A percentile compares a stretch with the other conserved stretches of the same genome.
These are phyloP conservation scores for Tenthredo distinguenda DNA, from an alignment of 2,888 invertebrate species.

Conservation along the genomic window DNA sequence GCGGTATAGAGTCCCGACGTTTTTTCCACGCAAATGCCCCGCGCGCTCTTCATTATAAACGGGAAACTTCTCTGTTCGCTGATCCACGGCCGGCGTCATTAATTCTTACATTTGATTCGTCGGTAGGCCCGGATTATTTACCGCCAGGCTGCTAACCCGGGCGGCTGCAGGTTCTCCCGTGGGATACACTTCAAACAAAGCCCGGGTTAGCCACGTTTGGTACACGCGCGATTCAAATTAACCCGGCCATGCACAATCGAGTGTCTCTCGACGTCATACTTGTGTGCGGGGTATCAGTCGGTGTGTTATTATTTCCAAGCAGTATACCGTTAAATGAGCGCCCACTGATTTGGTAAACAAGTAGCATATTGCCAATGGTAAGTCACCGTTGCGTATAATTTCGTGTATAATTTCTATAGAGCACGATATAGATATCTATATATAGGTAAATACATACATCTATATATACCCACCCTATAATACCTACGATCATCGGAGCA, in stretches of 20 bases:
- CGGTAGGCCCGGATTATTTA: not conserved
- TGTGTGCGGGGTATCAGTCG: not conserved
- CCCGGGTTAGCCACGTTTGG: constrained; percentile 23
- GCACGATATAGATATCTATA: not conserved
- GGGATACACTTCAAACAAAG: constrained; percentile 40
- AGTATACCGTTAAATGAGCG: constrained; percentile 32
- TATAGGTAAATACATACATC: not conserved
- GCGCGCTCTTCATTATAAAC: not conserved
- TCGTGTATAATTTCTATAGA: constrained; percentile 8
- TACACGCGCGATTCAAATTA: constrained; percentile 35
- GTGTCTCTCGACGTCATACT: constrained; percentile 64
- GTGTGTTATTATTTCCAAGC: constrained; percentile 23
- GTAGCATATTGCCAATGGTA: constrained; percentile 76
- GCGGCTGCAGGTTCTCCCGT: constrained; percentile 18
- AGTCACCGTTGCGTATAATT: constrained; percentile 68
- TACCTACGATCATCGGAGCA: not conserved
- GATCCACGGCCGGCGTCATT: not conserved
- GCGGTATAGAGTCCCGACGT: not conserved
- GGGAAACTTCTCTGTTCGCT: not conserved
- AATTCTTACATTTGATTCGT: constrained; percentile 8
- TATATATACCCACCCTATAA: not conserved
- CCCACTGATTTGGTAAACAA: constrained; percentile 72
- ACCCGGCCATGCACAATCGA: constrained; percentile 68
- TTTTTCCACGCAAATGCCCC: not conserved
- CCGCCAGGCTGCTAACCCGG: not conserved